A percentile compares a stretch with the other conserved stretches of the same genome.
Evolutionary conservation across 2,113 vertebrate genomes (phyloP).

Genomic region (Tapirus terrestris): DNA sequence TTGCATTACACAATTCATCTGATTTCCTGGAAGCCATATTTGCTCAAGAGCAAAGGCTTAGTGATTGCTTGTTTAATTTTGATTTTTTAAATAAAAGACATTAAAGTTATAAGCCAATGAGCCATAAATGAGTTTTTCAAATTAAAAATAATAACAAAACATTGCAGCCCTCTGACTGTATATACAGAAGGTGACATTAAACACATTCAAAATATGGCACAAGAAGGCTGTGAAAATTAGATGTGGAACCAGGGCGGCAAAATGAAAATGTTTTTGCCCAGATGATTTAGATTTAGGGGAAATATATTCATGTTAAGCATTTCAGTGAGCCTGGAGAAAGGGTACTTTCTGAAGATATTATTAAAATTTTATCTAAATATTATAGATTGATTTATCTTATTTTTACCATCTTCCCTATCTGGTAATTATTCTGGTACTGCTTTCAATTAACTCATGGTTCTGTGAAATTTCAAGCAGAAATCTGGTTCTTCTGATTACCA

Average conservation of each 20-base stretch:
- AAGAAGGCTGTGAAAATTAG: background rate
- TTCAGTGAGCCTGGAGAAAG: background rate
- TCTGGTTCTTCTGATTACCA: background rate
- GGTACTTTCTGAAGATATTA: background rate
- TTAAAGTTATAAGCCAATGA: background rate
- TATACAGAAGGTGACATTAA: background rate
- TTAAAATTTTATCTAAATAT: background rate
- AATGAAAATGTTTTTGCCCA: background rate
- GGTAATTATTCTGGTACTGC: background rate
- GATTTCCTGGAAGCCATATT: slow-evolving; percentile 18
- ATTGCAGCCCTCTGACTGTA: background rate
- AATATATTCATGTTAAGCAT: background rate
- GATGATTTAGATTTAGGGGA: background rate
- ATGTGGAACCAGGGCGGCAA: background rate
- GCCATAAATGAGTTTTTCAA: background rate
- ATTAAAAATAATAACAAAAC: background rate
- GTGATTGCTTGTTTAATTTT: background rate
- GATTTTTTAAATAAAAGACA: background rate
- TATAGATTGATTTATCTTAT: background rate
- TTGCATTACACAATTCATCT: background rate
- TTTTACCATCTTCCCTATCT: background rate
- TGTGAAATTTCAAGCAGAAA: background rate
- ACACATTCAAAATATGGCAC: background rate
- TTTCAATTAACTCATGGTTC: background rate
- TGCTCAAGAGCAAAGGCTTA: background rate